These are phyloP conservation scores for Achroia grisella DNA, from an alignment of 1,140 invertebrate genomes.

Conservation along the genomic window DNA sequence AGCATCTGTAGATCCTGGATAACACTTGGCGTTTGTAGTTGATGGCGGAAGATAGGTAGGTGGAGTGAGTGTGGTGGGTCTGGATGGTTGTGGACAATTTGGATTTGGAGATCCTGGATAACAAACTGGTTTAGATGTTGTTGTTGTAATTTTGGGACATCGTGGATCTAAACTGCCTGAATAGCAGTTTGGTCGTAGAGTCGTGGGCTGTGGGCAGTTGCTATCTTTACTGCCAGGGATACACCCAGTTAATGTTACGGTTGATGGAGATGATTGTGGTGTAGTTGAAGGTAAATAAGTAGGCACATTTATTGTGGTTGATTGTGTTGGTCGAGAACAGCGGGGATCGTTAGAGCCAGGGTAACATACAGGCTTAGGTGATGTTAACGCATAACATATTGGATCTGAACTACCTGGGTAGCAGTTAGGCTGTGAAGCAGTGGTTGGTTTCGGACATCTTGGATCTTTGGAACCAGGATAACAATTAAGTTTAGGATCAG, in stretches of 20 bases:
- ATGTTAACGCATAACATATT: constrained; percentile 38
- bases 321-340: constrained; percentile 16
- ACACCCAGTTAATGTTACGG: constrained; percentile 15
- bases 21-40: constrained; percentile 23
- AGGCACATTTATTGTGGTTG: constrained; percentile 16
- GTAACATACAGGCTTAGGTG: constrained; percentile 38
- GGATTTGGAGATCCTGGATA: background rate
- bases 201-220: constrained; percentile 8
- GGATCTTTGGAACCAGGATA: constrained; percentile 53
- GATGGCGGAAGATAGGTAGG: constrained; percentile 41
- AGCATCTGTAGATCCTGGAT: constrained; percentile 31
- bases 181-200: constrained; percentile 29
- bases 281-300: constrained; percentile 67
- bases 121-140: constrained; percentile 26
- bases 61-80: constrained; percentile 17
- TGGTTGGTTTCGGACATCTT: constrained; percentile 36
- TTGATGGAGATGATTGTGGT: constrained; percentile 22
- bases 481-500: constrained; percentile 18
- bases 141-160: constrained; percentile 35
- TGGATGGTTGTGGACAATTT: constrained; percentile 23
- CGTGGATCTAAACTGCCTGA: constrained; percentile 33
- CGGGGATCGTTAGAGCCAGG: constrained; percentile 27
- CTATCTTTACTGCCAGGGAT: constrained; percentile 36
- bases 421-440: constrained; percentile 11
- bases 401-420: constrained; percentile 28